These are phyloP conservation scores for Drosophila bocqueti DNA, from an alignment of 1,140 invertebrate species.

Conservation along the genomic window DNA sequence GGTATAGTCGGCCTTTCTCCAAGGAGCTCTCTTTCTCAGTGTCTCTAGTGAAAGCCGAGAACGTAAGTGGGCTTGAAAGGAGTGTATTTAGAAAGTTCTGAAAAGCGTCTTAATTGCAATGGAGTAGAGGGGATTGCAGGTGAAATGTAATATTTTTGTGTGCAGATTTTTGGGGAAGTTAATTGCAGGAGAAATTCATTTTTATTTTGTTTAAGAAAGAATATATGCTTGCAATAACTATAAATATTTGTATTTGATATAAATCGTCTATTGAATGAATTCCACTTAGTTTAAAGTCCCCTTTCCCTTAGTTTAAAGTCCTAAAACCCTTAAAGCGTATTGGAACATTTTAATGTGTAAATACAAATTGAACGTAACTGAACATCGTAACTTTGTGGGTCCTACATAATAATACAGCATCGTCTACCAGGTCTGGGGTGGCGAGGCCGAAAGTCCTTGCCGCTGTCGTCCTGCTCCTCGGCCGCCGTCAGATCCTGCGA, in stretches of 20 bases:
- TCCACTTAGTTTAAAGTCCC: background rate
- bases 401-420: constrained; percentile 35
- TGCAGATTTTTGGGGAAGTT: background rate
- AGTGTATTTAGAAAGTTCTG: constrained; percentile 43
- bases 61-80: constrained; percentile 37
- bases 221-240: background rate
- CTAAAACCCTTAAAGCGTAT: background rate
- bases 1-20: constrained; percentile 37
- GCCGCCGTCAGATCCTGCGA: background rate
- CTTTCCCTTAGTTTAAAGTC: background rate
- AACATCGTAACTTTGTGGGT: background rate
- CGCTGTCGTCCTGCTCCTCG: background rate
- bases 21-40: constrained; percentile 11
- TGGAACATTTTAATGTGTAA: constrained; percentile 13
- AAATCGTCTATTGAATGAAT: too few species aligned
- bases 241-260: background rate
- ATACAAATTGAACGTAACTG: background rate
- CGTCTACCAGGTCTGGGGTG: background rate
- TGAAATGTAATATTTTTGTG: constrained; percentile 1
- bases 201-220: background rate
- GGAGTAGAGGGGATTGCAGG: background rate
- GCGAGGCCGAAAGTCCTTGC: background rate
- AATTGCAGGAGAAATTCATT: background rate
- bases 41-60: constrained; percentile 3
- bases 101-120: constrained; percentile 40